Conservation (phyloP, 2,888 invertebrate species). For the Anthoptus insignis region DNA sequence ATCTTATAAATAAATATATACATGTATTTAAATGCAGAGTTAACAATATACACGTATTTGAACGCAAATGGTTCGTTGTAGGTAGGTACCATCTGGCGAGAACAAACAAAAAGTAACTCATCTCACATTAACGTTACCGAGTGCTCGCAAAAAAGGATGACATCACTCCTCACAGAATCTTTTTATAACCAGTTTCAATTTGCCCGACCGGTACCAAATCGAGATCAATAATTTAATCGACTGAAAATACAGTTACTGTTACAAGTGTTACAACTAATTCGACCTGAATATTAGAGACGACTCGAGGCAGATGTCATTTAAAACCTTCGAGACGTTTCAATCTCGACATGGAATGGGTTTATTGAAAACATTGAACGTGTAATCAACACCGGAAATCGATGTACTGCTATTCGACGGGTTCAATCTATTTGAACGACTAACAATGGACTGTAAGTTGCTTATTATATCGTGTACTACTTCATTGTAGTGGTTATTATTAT, state of each 20-base stretch:
- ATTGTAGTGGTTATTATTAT: constrained; percentile 3
- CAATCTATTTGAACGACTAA: constrained; percentile 63
- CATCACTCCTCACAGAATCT: constrained; percentile 63
- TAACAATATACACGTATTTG: constrained; percentile 52
- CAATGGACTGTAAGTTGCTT: constrained; percentile 63
- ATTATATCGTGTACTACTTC: constrained; percentile 41
- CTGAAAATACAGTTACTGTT: constrained; percentile 72
- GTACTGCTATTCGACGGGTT: constrained; percentile 60
- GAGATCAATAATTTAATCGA: constrained; percentile 63
- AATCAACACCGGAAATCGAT: constrained; percentile 55
- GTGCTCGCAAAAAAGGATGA: constrained; percentile 75
- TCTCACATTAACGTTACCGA: constrained; percentile 71
- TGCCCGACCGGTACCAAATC: constrained; percentile 60
- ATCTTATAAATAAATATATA: not conserved
- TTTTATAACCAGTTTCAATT: constrained; percentile 58
- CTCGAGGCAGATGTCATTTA: constrained; percentile 27
- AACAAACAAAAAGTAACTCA: constrained; percentile 76
- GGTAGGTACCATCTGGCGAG: constrained; percentile 61
- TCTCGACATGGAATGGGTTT: constrained; percentile 48
- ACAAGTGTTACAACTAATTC: constrained; percentile 66
- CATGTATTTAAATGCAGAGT: not conserved
- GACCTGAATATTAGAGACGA: constrained; percentile 61
- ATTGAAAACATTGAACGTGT: constrained; percentile 47
- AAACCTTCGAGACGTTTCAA: constrained; percentile 43
- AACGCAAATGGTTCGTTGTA: constrained; percentile 60